phyloP scores from a whole-genome alignment of 2,113 vertebrate species.

The Euleptes europaea region DNA sequence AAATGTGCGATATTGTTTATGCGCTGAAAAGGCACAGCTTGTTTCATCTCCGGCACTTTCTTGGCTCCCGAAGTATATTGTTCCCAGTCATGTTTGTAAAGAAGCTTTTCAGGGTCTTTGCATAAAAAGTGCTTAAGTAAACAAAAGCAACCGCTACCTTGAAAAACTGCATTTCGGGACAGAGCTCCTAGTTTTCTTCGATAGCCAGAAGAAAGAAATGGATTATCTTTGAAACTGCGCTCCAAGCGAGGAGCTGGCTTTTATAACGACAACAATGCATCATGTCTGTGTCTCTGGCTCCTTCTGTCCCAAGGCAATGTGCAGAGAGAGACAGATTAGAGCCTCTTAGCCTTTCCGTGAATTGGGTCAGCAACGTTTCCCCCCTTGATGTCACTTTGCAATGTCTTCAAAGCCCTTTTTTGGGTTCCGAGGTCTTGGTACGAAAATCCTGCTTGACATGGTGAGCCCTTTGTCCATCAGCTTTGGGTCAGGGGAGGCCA shows the following conservation, averaged over 20 bases:
- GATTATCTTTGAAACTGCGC: conserved; percentile 1
- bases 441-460: neutral
- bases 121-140: conserved; percentile 24
- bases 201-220: neutral
- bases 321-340: neutral
- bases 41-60: neutral
- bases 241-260: neutral
- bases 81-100: conserved; percentile 4
- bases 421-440: neutral
- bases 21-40: neutral
- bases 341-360: neutral
- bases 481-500: neutral
- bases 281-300: neutral
- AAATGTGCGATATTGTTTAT: neutral
- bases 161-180: conserved; percentile 2
- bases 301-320: conserved; percentile 7
- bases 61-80: neutral
- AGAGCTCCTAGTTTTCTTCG: conserved; percentile 1
- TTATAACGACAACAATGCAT: conserved; percentile 6
- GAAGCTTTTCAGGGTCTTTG: conserved; percentile 9
- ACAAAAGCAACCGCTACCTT: conserved; percentile 16
- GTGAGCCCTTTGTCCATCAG: neutral
- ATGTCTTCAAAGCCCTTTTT: neutral
- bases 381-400: neutral
- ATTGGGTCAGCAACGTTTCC: neutral